phyloP scores from a whole-genome alignment of 2,888 invertebrate genomes.

The Rapana venosa region DNA sequence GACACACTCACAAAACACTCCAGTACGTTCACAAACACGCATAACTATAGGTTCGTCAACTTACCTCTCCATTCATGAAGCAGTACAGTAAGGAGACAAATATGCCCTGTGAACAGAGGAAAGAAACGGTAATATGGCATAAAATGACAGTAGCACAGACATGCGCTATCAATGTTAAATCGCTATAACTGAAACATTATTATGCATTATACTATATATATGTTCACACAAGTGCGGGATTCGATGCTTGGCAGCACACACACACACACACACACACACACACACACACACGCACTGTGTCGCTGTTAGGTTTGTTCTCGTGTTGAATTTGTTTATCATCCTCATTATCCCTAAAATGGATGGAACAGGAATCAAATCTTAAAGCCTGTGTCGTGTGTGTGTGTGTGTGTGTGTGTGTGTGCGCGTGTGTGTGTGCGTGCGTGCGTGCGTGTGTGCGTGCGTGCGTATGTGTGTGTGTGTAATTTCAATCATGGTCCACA shows the following conservation, averaged over 20 bases:
- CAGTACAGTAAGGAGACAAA: conserved; percentile 75
- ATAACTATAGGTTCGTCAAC: not conserved
- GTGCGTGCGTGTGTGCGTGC: not conserved
- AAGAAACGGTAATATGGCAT: not conserved
- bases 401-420: conserved; percentile 14
- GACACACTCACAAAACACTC: not conserved
- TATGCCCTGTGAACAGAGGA: conserved; percentile 69
- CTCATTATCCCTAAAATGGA: too few species aligned
- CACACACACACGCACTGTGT: too few species aligned
- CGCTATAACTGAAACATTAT: too few species aligned
- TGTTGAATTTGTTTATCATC: too few species aligned
- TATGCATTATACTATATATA: not conserved
- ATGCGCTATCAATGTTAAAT: not conserved
- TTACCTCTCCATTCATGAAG: conserved; percentile 75
- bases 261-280: too few species aligned
- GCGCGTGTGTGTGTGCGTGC: not conserved
- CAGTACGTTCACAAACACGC: not conserved
- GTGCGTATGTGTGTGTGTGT: too few species aligned
- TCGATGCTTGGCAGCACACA: not conserved
- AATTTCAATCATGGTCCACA: too few species aligned
- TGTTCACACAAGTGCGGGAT: not conserved
- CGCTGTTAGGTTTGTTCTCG: too few species aligned
- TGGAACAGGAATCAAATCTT: not conserved
- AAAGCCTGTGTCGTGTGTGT: not conserved
- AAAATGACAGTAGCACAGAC: not conserved